phyloP scores from a whole-genome alignment of 35 echinoderm and acorn worm genomes.

The Strongylocentrotus purpuratus region DNA sequence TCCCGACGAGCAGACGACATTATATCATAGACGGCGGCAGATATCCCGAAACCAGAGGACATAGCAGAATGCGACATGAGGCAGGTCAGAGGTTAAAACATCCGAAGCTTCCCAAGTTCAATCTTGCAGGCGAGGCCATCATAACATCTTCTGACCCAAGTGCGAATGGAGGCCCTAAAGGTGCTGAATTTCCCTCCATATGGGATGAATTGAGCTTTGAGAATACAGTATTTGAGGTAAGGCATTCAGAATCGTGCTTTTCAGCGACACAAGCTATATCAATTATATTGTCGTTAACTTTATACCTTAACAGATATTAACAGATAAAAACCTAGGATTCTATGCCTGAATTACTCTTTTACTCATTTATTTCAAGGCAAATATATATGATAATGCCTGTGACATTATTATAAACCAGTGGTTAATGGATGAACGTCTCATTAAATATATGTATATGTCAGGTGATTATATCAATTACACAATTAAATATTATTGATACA shows the following conservation, averaged over 20 bases:
- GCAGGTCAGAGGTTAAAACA: background rate
- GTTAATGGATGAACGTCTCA: too few relatives aligned
- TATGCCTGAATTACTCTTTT: too few relatives aligned
- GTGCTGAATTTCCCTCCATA: background rate
- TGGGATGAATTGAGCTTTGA: conserved; percentile 40
- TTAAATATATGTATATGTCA: too few relatives aligned
- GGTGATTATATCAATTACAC: too few relatives aligned
- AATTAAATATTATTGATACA: too few relatives aligned
- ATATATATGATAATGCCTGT: too few relatives aligned
- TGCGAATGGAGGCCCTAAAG: background rate
- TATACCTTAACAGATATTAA: too few relatives aligned
- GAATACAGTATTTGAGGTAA: conserved; percentile 41
- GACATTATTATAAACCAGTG: too few relatives aligned
- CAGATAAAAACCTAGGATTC: too few relatives aligned
- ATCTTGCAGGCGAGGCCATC: conserved; percentile 27
- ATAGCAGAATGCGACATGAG: background rate
- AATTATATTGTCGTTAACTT: too few relatives aligned
- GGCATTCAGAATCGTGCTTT: background rate
- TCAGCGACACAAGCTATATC: too few relatives aligned
- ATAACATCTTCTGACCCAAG: conserved; percentile 40
- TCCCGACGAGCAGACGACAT: conserved; percentile 7
- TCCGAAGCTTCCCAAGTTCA: conserved; percentile 28
- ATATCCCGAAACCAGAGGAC: background rate
- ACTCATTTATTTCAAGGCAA: too few relatives aligned
- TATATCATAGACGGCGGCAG: background rate